Conservation (phyloP, 1,140 invertebrate species). For the Drosophila chauvacae region DNA sequence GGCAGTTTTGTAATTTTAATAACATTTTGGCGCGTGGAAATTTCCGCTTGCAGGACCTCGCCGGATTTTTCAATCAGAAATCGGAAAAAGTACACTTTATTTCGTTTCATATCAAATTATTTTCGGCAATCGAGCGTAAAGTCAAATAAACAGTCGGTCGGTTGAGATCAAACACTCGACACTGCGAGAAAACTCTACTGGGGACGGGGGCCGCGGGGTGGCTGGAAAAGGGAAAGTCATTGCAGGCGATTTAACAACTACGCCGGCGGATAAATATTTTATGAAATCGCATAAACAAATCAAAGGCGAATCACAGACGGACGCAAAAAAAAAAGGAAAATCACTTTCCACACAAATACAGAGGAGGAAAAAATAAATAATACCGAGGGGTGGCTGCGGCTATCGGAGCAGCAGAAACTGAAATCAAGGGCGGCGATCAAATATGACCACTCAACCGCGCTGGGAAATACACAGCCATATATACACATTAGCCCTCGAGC, state of each 20-base stretch:
- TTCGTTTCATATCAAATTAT: slow-evolving; percentile 82
- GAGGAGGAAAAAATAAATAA: slow-evolving; percentile 20
- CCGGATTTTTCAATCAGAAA: slow-evolving; percentile 67
- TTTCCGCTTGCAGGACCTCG: slow-evolving; percentile 23
- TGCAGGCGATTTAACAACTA: slow-evolving; percentile 82
- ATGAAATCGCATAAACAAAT: slow-evolving; percentile 83
- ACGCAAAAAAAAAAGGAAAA: slow-evolving; percentile 49
- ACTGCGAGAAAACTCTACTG: neutral
- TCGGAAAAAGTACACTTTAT: slow-evolving; percentile 74
- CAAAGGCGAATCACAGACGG: slow-evolving; percentile 78
- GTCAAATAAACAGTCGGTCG: slow-evolving; percentile 70
- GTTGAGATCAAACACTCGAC: slow-evolving; percentile 60
- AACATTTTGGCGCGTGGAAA: slow-evolving; percentile 42
- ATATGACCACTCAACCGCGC: slow-evolving; percentile 81
- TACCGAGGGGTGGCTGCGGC: slow-evolving; percentile 13
- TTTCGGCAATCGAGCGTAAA: slow-evolving; percentile 81
- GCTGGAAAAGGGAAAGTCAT: slow-evolving; percentile 75
- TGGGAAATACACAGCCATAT: slow-evolving; percentile 16
- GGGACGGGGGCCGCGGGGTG: neutral
- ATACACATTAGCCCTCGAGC: slow-evolving; percentile 72
- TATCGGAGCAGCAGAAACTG: slow-evolving; percentile 12
- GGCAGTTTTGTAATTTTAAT: slow-evolving; percentile 63
- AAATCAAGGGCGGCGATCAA: slow-evolving; percentile 74
- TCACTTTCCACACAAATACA: slow-evolving; percentile 53
- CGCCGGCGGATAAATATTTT: slow-evolving; percentile 81